Conservation (phyloP, 64 coral and sea anemone species). For the Actinia tenebrosa region DNA sequence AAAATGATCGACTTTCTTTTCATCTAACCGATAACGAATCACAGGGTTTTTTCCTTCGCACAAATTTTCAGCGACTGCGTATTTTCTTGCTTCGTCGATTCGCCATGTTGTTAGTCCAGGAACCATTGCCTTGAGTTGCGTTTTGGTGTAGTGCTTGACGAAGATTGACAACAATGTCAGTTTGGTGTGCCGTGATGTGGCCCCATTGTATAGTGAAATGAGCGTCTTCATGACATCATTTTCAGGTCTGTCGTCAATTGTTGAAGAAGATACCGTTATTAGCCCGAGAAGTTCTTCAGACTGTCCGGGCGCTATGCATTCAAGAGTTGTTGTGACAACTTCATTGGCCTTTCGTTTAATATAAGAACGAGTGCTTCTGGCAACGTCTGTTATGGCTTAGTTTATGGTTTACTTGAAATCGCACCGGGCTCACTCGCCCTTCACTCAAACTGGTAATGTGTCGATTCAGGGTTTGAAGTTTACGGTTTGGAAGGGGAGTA, state of each 20-base stretch:
- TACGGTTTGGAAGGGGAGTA: too few relatives aligned
- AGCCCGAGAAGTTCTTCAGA: too few relatives aligned
- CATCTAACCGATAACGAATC: constrained; percentile 24
- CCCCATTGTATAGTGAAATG: constrained; percentile 38
- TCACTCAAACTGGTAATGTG: too few relatives aligned
- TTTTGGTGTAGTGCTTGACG: constrained; percentile 44
- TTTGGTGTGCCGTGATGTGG: constrained; percentile 45
- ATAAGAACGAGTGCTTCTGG: too few relatives aligned
- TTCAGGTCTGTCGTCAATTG: neutral
- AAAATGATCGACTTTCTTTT: constrained; percentile 48
- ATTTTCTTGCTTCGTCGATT: constrained; percentile 56
- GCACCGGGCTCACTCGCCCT: too few relatives aligned
- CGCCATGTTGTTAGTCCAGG: constrained; percentile 39
- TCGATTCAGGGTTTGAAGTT: too few relatives aligned
- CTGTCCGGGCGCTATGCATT: constrained; percentile 41
- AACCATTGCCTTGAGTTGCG: constrained; percentile 26
- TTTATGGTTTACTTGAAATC: too few relatives aligned
- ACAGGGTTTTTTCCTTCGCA: constrained; percentile 27
- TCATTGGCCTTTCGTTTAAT: too few relatives aligned
- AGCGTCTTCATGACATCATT: constrained; percentile 25
- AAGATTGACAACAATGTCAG: constrained; percentile 48
- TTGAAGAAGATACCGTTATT: too few relatives aligned
- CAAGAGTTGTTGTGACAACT: too few relatives aligned
- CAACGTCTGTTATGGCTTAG: too few relatives aligned
- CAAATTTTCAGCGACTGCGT: constrained; percentile 20